Base-by-base conservation (phyloP, 2,888 invertebrate species). In the Ornithoptera alexandrae region DNA sequence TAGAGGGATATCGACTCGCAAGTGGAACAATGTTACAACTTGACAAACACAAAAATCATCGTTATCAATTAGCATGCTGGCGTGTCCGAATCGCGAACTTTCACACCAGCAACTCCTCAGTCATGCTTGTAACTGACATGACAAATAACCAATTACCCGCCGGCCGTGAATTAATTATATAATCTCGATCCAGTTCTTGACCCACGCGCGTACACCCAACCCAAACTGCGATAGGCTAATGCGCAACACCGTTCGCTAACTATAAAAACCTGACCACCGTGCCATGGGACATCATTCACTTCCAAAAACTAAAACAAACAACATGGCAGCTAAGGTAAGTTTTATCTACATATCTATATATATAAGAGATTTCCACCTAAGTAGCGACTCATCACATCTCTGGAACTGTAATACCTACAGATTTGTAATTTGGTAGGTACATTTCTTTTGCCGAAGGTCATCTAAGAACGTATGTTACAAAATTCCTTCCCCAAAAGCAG, bases 251-350 rank as follows among this genome's bases (percentile, higher is more conserved):
- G 36, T 69, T 70, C 65, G 59, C 62, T 46, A 70, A 72, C 75
- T 90, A 90, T 90, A 90, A 84, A 90, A 88, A 85, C 84, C 81
- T 73, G 53, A 36, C 75, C 36, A 71, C 50, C 22, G 65, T 71
- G 42, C 68, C 73, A 72, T 77, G 76, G 71, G 70, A 77, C 75
- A 79, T 82, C 87, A 90, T 81, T 88, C 80, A 79, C 80, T 79
- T 77, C 79, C 80, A 78, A 83, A 74, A 81, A 78, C 78, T 78
- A 78, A 79, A 78, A 78, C 80, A 80, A 79, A 79, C 87, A 85
- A 88, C 86, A 91, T 91, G 91, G 84, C 84, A 76, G 86, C 85
- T 75, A 86, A 87, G 88, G 90, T 91, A 77, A 90, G 90, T 88
- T 75, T 61, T 6, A 20, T 12, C 53, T 36, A 56, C 30, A 18